Evolutionary conservation across 1,140 invertebrate species (phyloP), one percentile per base, ranked within the genome.

Genomic region (Aphelenchoides besseyi): DNA sequence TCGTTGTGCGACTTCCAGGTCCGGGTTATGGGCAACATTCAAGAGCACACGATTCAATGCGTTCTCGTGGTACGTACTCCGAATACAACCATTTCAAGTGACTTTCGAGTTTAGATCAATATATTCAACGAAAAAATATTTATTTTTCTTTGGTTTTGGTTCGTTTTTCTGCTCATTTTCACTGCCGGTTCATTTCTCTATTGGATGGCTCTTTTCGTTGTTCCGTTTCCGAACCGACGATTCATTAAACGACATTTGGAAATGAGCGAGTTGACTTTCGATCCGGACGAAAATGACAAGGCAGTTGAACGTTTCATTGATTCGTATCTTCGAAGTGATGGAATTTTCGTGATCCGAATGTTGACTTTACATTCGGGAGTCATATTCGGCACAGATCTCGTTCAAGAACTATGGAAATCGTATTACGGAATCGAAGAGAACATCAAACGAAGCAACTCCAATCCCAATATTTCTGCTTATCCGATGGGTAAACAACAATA

Each of bases 91-190:
- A 5, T 3, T 41, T 3, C 3, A 16, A 5, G 3, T n/a, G n/a
- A n/a, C n/a, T n/a, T n/a, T n/a, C n/a, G n/a, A n/a, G n/a, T n/a
- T n/a, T n/a, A n/a, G n/a, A 88, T 88, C 48, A 88, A 88, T 73
- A 80, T 88, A 30, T 88, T 88, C 75, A 87, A 88, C 74, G 87
- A 88, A 75, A 88, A 88, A 77, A 86, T 88, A 26, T 88, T 88
- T 76, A 85, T 87, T 62, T 85, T 87, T 57, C 73, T 88, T 23
- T 87, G 87, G 87, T 87, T 88, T 74, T 87, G 87, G 87, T 86
- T 87, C 37, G 78, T 88, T 2, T 85, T 85, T 70, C 82, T 88
- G 5, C 82, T 86, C 48, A 70, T 85, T 2, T 78, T 87, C 29
- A 86, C 87, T 3, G 74, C 84, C 64, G 83, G 86, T 30, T 70